phyloP scores from a whole-genome alignment of 2,113 vertebrate species.

The Scophthalmus maximus region DNA sequence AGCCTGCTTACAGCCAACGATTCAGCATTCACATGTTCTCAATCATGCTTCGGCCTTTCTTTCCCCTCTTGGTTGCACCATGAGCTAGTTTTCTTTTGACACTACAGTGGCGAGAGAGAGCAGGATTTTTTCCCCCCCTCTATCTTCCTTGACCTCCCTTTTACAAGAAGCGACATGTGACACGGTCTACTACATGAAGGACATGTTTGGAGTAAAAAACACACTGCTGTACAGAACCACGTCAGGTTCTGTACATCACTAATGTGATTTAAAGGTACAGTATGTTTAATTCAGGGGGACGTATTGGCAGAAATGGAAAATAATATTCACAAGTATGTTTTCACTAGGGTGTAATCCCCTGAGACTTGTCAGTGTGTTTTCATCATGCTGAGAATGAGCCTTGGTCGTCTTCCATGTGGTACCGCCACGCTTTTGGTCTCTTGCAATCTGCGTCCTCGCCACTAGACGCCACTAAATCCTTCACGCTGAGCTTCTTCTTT shows the following conservation, averaged over 20 bases:
- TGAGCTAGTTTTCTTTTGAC: conserved; percentile 28
- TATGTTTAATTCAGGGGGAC: neutral
- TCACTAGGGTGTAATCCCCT: neutral
- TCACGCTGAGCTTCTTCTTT: too few relatives aligned
- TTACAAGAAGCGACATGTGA: conserved; percentile 55
- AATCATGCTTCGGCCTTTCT: too few relatives aligned
- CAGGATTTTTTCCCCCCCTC: conserved; percentile 16
- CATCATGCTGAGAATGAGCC: too few relatives aligned
- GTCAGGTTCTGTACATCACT: conserved; percentile 4
- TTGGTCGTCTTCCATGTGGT: too few relatives aligned
- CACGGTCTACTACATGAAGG: conserved; percentile 32
- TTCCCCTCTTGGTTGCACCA: conserved; percentile 28
- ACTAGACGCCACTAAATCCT: too few relatives aligned
- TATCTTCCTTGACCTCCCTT: neutral
- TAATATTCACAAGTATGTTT: neutral
- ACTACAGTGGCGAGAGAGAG: neutral
- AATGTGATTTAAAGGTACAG: conserved; percentile 59
- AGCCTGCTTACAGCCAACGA: neutral
- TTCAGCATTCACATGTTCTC: too few relatives aligned
- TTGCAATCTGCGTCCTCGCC: too few relatives aligned
- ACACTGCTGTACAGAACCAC: too few relatives aligned
- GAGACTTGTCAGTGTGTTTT: neutral
- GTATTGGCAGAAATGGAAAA: neutral
- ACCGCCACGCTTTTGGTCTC: neutral
- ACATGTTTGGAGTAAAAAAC: conserved; percentile 40